Conservation (phyloP, 2,113 vertebrate genomes). For the Eubucco bourcierii region DNA sequence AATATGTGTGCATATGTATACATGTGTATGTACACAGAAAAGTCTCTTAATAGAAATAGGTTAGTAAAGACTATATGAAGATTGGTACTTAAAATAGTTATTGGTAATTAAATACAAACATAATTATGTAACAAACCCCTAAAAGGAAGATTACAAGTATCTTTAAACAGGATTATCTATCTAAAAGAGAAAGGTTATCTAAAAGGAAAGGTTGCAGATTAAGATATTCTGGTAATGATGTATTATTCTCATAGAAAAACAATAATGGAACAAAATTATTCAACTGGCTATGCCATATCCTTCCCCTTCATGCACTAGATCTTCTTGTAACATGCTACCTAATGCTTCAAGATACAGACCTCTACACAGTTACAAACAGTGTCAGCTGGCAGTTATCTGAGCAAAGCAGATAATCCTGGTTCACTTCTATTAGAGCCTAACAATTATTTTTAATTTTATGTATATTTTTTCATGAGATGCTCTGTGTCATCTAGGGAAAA, state of each 20-base stretch:
- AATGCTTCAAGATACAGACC: background rate
- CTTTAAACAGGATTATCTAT: background rate
- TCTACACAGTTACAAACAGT: background rate
- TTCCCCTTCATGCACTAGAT: background rate
- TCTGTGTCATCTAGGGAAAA: constrained; percentile 20
- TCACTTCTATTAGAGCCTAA: background rate
- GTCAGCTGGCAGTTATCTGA: background rate
- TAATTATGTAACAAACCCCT: background rate
- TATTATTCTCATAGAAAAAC: background rate
- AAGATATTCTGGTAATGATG: background rate
- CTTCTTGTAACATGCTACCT: background rate
- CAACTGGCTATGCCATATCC: background rate
- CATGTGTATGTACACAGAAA: background rate
- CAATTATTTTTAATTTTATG: background rate
- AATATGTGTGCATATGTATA: background rate
- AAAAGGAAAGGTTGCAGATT: background rate
- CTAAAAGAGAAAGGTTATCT: background rate
- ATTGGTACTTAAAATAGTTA: background rate
- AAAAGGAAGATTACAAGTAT: background rate
- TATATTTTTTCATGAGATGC: background rate
- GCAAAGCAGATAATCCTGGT: background rate
- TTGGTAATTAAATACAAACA: background rate
- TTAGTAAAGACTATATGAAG: background rate
- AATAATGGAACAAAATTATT: background rate
- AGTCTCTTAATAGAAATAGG: background rate